These are phyloP conservation scores for Cepphus grylle DNA, from an alignment of 2,113 vertebrate genomes.

Conservation along the genomic window DNA sequence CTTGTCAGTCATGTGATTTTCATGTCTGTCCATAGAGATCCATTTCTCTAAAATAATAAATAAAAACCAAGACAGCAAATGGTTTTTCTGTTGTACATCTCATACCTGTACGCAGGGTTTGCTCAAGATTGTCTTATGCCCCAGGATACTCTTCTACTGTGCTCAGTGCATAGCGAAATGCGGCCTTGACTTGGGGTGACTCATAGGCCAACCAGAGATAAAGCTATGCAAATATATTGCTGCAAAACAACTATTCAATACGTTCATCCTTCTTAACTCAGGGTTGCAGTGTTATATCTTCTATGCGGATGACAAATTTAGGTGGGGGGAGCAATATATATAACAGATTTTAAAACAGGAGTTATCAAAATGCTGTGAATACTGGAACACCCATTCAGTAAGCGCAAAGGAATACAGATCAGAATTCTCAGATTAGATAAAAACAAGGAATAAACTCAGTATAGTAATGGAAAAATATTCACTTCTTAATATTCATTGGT, in stretches of 20 bases:
- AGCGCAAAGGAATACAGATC: conserved; percentile 11
- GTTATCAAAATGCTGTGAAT: conserved; percentile 29
- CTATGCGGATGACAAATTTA: not conserved
- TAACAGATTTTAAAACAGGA: conserved; percentile 42
- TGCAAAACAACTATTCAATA: not conserved
- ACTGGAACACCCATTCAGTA: not conserved
- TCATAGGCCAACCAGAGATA: not conserved
- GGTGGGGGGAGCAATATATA: not conserved
- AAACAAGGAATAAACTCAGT: conserved; percentile 1
- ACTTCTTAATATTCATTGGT: conserved; percentile 39
- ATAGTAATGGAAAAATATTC: conserved; percentile 14
- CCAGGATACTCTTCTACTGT: not conserved
- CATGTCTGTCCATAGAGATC: not conserved
- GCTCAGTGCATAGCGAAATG: not conserved
- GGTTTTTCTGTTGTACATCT: not conserved
- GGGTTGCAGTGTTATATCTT: not conserved
- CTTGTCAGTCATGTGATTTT: not conserved
- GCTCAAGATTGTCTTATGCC: not conserved
- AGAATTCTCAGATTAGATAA: not conserved
- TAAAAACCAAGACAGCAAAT: not conserved
- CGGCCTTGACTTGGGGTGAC: not conserved
- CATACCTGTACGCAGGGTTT: not conserved
- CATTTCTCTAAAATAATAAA: not conserved
- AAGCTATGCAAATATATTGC: not conserved
- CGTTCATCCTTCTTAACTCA: conserved; percentile 8